Conservation (phyloP, 2,888 invertebrate genomes). For the Aproaerema taeniolella region DNA sequence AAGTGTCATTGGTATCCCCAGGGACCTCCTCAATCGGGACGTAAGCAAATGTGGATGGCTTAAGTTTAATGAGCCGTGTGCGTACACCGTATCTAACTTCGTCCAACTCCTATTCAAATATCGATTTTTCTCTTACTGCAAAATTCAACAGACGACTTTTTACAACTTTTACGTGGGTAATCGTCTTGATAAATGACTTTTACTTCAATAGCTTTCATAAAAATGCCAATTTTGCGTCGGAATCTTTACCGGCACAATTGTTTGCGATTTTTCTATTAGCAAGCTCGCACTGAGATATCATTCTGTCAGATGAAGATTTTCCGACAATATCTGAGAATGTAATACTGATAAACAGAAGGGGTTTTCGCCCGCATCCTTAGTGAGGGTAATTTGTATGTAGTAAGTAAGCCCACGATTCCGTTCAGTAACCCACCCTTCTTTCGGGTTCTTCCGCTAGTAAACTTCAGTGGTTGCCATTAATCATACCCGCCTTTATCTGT, state of each 20-base stretch:
- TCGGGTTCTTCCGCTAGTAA: constrained; percentile 34
- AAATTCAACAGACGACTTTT: constrained; percentile 38
- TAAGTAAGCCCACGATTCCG: constrained; percentile 38
- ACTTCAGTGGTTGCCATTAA: constrained; percentile 52
- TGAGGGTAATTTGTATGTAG: constrained; percentile 50
- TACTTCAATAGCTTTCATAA: constrained; percentile 6
- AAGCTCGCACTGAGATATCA: neutral
- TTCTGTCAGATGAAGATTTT: neutral
- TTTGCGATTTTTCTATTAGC: constrained; percentile 1
- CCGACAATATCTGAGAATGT: constrained; percentile 5
- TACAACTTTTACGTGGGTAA: constrained; percentile 28
- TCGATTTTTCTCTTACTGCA: constrained; percentile 36
- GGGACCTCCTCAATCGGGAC: constrained; percentile 44
- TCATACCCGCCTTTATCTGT: constrained; percentile 55
- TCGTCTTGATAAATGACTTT: constrained; percentile 11
- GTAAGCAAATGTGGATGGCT: constrained; percentile 58
- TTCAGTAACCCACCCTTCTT: constrained; percentile 35
- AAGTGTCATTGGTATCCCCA: constrained; percentile 50
- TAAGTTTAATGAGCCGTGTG: constrained; percentile 59
- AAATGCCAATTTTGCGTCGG: constrained; percentile 1
- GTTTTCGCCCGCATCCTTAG: constrained; percentile 36
- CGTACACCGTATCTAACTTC: constrained; percentile 44
- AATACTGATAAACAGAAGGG: constrained; percentile 18
- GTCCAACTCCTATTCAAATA: constrained; percentile 38
- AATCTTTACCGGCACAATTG: neutral